phyloP scores from a whole-genome alignment of 1,140 invertebrate genomes.

The Rhynchophorus ferrugineus region DNA sequence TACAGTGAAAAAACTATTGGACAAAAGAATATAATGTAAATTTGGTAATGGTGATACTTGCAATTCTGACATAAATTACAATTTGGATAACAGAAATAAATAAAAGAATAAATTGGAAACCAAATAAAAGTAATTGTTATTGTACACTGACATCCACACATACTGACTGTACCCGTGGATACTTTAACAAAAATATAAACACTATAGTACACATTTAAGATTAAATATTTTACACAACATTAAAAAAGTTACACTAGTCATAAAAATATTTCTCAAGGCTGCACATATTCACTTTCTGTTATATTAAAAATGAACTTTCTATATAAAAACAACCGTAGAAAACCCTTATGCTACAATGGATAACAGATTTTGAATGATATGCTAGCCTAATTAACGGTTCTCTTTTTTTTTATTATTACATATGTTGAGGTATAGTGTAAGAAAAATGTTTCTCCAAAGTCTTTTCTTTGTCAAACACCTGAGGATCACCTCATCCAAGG shows the following conservation, averaged over 20 bases:
- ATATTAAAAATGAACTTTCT: not conserved
- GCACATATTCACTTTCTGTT: not conserved
- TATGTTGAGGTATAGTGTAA: constrained; percentile 5
- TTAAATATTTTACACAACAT: constrained; percentile 7
- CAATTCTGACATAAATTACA: too few relatives aligned
- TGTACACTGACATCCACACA: too few relatives aligned
- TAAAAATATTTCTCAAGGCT: constrained; percentile 1
- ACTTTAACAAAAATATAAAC: constrained; percentile 7
- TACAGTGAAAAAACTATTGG: too few relatives aligned
- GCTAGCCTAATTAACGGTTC: not conserved
- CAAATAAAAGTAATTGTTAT: too few relatives aligned
- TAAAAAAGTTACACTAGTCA: constrained; percentile 7
- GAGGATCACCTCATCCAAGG: too few relatives aligned
- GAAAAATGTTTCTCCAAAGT: not conserved
- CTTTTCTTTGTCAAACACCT: too few relatives aligned
- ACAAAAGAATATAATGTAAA: too few relatives aligned
- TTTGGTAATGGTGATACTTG: too few relatives aligned
- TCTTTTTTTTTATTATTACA: constrained; percentile 14
- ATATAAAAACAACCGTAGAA: not conserved
- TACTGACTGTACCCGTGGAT: too few relatives aligned
- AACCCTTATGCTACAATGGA: constrained; percentile 3
- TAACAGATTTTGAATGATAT: constrained; percentile 1
- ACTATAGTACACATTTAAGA: constrained; percentile 3
- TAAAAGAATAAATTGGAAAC: too few relatives aligned
- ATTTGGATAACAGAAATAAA: too few relatives aligned